Percentiles rank a stretch among this genome's conserved stretches.
These are phyloP conservation scores for Mixornis gularis DNA, from an alignment of 2,113 vertebrate species.

Conservation along the genomic window DNA sequence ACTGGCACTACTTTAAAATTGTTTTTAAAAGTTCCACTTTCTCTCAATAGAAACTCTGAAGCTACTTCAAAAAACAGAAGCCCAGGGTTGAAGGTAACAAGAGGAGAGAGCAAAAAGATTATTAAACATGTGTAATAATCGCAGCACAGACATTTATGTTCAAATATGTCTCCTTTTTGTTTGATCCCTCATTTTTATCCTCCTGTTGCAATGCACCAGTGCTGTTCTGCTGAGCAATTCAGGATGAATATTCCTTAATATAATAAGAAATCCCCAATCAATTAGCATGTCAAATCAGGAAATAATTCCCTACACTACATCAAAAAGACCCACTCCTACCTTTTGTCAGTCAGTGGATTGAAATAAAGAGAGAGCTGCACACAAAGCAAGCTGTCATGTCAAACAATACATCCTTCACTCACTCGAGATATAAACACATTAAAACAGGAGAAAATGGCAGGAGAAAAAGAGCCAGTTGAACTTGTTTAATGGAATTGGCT, in stretches of 20 bases:
- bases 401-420: slow-evolving; percentile 49
- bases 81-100: background rate
- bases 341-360: slow-evolving; percentile 52
- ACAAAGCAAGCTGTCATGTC: slow-evolving; percentile 39
- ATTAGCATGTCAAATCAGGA: slow-evolving; percentile 45
- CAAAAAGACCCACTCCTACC: slow-evolving; percentile 43
- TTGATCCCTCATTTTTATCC: background rate
- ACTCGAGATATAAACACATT: slow-evolving; percentile 38
- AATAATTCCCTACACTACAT: slow-evolving; percentile 40
- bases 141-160: background rate
- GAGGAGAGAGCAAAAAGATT: background rate
- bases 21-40: background rate
- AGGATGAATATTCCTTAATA: background rate
- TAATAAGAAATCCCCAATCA: slow-evolving; percentile 26
- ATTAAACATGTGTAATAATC: background rate
- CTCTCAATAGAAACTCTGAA: background rate
- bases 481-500: slow-evolving; percentile 60
- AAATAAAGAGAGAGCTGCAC: slow-evolving; percentile 40
- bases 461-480: slow-evolving; percentile 36
- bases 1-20: background rate
- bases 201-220: background rate
- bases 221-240: background rate
- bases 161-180: background rate
- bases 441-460: slow-evolving; percentile 24
- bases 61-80: background rate